These are phyloP conservation scores for Gymnogyps californianus DNA, from an alignment of 2,113 vertebrate genomes.

Conservation along the genomic window DNA sequence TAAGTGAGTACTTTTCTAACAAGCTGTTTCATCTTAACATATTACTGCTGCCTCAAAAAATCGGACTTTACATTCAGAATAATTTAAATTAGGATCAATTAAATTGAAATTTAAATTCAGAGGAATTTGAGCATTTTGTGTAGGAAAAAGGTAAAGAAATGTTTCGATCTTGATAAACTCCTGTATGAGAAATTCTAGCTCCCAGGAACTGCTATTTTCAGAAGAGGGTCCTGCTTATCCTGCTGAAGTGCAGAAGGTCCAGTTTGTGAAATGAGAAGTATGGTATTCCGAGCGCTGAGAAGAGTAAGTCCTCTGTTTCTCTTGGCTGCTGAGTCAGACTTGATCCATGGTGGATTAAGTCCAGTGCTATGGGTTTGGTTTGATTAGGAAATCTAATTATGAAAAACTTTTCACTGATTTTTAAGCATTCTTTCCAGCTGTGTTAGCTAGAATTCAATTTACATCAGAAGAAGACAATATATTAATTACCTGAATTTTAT, in stretches of 20 bases:
- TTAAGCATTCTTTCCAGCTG: conserved; percentile 1
- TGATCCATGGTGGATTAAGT: not conserved
- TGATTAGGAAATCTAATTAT: not conserved
- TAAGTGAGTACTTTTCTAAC: not conserved
- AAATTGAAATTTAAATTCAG: not conserved
- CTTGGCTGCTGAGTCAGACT: not conserved
- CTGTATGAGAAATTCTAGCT: not conserved
- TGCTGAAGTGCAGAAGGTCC: not conserved
- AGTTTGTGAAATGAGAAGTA: not conserved
- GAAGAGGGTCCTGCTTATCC: not conserved
- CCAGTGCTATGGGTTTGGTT: not conserved
- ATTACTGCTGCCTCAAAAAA: not conserved
- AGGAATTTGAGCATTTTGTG: not conserved
- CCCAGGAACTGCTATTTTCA: not conserved
- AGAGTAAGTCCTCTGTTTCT: not conserved
- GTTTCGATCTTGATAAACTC: not conserved
- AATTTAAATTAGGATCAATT: not conserved
- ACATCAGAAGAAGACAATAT: not conserved
- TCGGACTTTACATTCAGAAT: not conserved
- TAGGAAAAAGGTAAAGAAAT: not conserved
- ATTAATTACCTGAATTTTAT: not conserved
- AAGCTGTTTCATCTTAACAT: not conserved
- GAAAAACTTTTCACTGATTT: not conserved
- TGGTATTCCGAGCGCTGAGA: not conserved
- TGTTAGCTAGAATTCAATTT: not conserved